phyloP scores from a whole-genome alignment of 2,888 invertebrate genomes.

The Mayetiola destructor region DNA sequence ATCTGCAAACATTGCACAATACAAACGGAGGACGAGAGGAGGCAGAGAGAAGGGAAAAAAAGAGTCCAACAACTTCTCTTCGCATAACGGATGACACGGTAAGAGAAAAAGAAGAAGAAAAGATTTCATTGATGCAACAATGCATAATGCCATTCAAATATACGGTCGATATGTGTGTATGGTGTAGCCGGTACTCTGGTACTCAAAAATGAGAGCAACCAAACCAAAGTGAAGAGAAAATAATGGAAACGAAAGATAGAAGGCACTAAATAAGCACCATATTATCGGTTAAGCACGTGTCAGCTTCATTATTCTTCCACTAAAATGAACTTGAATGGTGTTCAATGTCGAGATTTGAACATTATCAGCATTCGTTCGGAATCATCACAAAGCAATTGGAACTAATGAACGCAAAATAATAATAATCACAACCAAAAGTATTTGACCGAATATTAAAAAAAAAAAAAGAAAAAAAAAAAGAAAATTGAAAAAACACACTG shows the following conservation, averaged over 20 bases:
- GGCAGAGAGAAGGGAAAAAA: neutral
- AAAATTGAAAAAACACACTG: neutral
- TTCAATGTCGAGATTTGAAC: neutral
- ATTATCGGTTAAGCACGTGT: slow-evolving; percentile 27
- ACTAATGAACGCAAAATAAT: neutral
- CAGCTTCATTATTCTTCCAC: slow-evolving; percentile 31
- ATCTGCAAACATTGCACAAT: neutral
- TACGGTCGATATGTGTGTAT: no score
- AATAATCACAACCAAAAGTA: neutral
- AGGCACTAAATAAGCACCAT: slow-evolving; percentile 2
- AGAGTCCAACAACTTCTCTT: neutral
- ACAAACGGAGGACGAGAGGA: neutral
- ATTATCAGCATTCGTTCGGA: no score
- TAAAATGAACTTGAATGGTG: slow-evolving; percentile 23
- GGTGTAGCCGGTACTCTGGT: no score
- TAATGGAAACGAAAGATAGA: neutral
- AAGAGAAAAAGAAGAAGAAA: neutral
- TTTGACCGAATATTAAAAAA: neutral
- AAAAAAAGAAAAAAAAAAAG: neutral
- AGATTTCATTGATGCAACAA: no score
- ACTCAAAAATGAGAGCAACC: neutral
- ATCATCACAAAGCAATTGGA: neutral
- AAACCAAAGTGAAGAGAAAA: neutral
- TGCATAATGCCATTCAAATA: no score
- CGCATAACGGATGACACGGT: neutral